These are phyloP conservation scores for Sebastiscus tertius DNA, from an alignment of 2,797 vertebrate genomes.

Conservation along the genomic window DNA sequence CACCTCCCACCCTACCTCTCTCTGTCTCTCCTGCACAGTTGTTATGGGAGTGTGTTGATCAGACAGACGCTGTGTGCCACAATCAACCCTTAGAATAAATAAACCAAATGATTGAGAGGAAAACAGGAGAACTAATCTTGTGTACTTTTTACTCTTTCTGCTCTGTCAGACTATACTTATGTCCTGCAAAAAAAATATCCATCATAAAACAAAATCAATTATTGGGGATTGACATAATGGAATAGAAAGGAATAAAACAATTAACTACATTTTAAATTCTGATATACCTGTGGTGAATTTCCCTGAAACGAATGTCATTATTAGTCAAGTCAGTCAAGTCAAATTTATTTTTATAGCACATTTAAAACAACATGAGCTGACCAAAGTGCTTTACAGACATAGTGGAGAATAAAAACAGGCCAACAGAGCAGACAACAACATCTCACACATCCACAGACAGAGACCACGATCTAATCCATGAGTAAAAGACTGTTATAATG, in stretches of 20 bases:
- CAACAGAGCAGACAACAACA: too few relatives aligned
- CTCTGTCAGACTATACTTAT: background rate
- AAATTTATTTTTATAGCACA: too few relatives aligned
- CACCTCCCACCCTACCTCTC: background rate
- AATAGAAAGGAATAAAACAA: background rate
- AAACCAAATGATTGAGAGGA: background rate
- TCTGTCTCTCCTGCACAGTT: background rate
- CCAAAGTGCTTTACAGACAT: too few relatives aligned
- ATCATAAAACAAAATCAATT: background rate
- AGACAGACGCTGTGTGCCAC: background rate
- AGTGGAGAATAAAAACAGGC: too few relatives aligned
- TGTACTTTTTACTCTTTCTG: background rate
- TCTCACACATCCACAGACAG: too few relatives aligned
- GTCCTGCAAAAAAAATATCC: background rate
- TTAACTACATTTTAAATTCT: background rate
- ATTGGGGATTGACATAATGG: fast-evolving
- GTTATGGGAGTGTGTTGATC: background rate
- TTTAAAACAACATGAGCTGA: too few relatives aligned
- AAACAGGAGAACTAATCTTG: background rate
- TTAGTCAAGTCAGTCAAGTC: too few relatives aligned
- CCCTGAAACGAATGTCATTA: background rate
- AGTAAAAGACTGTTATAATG: too few relatives aligned
- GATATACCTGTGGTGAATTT: background rate
- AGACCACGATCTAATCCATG: too few relatives aligned
- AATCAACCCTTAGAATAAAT: constrained; percentile 6